These are phyloP conservation scores for Sorex fumeus DNA, from an alignment of 2,113 vertebrate genomes.

Conservation along the genomic window DNA sequence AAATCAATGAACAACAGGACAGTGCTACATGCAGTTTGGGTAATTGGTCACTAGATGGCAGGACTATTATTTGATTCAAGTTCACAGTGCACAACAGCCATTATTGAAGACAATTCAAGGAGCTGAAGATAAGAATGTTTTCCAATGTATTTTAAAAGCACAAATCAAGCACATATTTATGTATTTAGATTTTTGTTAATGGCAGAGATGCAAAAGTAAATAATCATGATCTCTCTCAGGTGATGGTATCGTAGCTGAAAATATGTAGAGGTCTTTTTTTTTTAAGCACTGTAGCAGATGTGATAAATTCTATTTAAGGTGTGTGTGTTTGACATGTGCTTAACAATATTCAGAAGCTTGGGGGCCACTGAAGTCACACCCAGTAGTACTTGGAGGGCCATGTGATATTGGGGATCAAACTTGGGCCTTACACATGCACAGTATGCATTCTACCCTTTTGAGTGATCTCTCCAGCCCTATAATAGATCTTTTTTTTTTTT, in stretches of 20 bases:
- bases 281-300: not conserved
- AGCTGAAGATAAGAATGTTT: not conserved
- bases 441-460: no score
- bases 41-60: slow-evolving; percentile 80
- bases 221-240: slow-evolving; percentile 19
- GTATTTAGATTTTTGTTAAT: slow-evolving; percentile 1
- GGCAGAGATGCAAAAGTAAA: not conserved
- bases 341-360: no score
- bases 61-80: slow-evolving; percentile 30
- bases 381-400: no score
- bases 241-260: not conserved
- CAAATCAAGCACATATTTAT: not conserved
- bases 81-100: not conserved
- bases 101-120: not conserved
- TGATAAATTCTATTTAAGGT: not conserved
- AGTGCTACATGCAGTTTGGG: slow-evolving; percentile 37
- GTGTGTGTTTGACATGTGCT: not conserved
- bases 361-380: no score
- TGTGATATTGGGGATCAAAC: no score
- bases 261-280: not conserved
- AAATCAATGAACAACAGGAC: no score
- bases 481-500: not conserved
- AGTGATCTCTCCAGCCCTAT: no score
- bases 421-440: no score
- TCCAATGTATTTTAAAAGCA: slow-evolving; percentile 18